Conservation (phyloP, 2,113 vertebrate species). For the Chelonoidis abingdonii region DNA sequence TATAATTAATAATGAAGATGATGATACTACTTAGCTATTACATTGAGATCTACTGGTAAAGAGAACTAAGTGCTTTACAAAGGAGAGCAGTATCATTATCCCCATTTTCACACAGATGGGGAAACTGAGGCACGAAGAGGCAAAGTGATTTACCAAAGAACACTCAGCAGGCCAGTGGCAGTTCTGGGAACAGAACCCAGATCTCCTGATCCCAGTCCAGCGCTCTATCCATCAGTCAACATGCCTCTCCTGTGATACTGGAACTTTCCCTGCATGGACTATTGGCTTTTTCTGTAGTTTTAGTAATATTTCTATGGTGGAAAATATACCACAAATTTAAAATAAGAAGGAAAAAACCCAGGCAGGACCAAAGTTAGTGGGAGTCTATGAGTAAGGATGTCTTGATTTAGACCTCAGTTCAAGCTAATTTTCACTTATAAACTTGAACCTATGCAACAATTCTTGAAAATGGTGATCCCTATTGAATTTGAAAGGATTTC, state of each 20-base stretch:
- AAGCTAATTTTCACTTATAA: background rate
- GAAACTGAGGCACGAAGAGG: too few species aligned
- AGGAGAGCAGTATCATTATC: too few species aligned
- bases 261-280: background rate
- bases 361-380: background rate
- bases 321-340: background rate
- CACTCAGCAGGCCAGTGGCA: too few species aligned
- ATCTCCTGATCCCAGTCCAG: too few species aligned
- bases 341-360: background rate
- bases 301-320: background rate
- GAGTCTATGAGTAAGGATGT: background rate
- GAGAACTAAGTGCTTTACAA: too few species aligned
- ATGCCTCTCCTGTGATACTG: rapidly evolving
- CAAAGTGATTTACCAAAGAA: too few species aligned
- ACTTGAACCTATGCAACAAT: rapidly evolving
- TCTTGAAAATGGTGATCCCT: background rate
- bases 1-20: background rate
- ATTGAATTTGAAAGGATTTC: background rate
- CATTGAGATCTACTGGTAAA: too few species aligned
- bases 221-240: too few species aligned
- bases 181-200: too few species aligned
- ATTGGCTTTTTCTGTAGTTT: background rate
- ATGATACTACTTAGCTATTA: too few species aligned
- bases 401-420: background rate
- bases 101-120: too few species aligned